A percentile compares a stretch with the other conserved stretches of the same genome.
Evolutionary conservation across 2,888 invertebrate genomes (phyloP).

Genomic region (Brachylomia viminalis): DNA sequence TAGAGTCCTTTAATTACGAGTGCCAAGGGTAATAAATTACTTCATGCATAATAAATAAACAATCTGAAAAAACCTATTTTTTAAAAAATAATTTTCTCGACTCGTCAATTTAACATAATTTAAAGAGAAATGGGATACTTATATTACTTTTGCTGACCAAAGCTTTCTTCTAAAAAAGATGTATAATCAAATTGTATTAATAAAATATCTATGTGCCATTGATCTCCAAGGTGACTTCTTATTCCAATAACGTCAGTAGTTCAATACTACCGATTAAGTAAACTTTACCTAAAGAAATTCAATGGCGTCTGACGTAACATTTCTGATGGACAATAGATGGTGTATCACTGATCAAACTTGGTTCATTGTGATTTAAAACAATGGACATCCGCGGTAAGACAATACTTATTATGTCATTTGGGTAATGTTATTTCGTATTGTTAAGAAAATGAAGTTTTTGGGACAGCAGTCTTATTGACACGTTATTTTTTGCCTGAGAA

Average conservation of each 20-base stretch:
- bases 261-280: background rate
- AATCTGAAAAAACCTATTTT: no score
- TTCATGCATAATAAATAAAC: no score
- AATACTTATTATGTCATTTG: conserved; percentile 51
- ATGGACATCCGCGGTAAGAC: conserved; percentile 42
- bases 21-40: no score
- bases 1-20: no score
- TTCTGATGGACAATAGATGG: conserved; percentile 36
- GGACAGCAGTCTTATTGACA: background rate
- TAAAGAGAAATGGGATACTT: no score
- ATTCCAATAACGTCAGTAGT: background rate
- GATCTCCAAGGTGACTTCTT: background rate
- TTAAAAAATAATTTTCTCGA: no score
- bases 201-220: no score
- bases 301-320: conserved; percentile 39
- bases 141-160: no score
- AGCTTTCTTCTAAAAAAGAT: no score
- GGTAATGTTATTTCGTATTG: conserved; percentile 26
- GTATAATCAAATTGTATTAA: no score
- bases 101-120: no score
- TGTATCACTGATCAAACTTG: conserved; percentile 37
- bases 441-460: conserved; percentile 22
- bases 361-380: conserved; percentile 52
- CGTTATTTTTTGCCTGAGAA: background rate
- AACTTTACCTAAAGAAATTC: conserved; percentile 53